Conservation (phyloP, 2,888 invertebrate genomes). For the Penaeus monodon region DNA sequence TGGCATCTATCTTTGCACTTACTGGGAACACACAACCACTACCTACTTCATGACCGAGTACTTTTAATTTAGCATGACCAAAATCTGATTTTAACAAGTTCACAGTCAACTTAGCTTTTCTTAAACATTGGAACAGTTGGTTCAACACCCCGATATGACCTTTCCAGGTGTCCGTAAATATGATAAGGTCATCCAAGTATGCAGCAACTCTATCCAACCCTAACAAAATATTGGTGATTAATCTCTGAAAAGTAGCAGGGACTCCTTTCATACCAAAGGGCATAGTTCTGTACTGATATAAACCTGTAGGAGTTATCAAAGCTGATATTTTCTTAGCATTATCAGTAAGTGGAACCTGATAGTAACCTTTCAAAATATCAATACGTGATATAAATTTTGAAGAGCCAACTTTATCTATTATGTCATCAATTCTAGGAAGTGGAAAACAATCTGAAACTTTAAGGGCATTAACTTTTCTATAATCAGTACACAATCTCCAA, state of each 20-base stretch:
- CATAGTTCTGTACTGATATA: too few species aligned
- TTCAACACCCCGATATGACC: neutral
- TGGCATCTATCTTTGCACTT: too few species aligned
- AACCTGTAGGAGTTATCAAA: neutral
- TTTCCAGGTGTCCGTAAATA: conserved; percentile 1
- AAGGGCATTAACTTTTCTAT: neutral
- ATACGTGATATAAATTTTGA: neutral
- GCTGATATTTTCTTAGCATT: conserved; percentile 19
- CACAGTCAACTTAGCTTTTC: neutral
- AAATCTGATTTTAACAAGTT: neutral
- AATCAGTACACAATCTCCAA: conserved; percentile 7
- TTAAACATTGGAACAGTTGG: neutral
- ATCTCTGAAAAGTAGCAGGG: too few species aligned
- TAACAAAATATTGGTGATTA: too few species aligned
- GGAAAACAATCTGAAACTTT: neutral
- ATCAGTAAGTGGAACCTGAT: neutral
- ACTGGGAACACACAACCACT: too few species aligned
- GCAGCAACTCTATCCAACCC: neutral
- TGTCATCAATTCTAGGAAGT: conserved; percentile 5
- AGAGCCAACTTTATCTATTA: neutral
- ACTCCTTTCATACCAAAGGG: too few species aligned
- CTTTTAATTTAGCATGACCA: too few species aligned
- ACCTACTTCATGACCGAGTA: too few species aligned
- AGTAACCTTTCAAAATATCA: neutral
- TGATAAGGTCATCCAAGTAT: neutral